Conservation (phyloP, 1,140 invertebrate genomes). For the Calephelis virginiensis region DNA sequence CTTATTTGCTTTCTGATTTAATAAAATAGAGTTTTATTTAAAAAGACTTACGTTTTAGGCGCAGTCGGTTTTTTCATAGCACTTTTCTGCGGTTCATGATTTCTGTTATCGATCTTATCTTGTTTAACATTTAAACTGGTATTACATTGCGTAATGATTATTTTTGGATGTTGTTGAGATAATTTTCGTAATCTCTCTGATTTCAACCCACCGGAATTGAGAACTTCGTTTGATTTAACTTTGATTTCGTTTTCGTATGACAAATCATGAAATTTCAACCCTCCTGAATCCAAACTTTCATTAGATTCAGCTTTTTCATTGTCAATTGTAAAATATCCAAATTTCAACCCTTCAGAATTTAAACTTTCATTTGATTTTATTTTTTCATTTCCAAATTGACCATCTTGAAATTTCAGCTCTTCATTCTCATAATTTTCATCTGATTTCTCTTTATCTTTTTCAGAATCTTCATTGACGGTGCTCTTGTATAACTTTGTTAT, state of each 20-base stretch:
- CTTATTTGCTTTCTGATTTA: too few relatives aligned
- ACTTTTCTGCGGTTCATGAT: constrained; percentile 25
- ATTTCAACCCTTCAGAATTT: not conserved
- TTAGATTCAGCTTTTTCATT: too few relatives aligned
- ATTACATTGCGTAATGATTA: constrained; percentile 65
- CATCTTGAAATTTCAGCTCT: not conserved
- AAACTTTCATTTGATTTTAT: constrained; percentile 25
- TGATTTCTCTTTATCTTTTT: constrained; percentile 28
- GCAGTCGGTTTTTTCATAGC: constrained; percentile 28
- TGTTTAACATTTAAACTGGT: constrained; percentile 47
- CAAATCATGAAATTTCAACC: not conserved
- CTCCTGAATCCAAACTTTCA: too few relatives aligned
- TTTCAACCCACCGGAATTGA: constrained; percentile 30
- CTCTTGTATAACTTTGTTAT: constrained; percentile 24
- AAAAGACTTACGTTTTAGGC: constrained; percentile 24
- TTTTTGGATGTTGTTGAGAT: constrained; percentile 62
- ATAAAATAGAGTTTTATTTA: too few relatives aligned
- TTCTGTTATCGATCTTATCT: constrained; percentile 25
- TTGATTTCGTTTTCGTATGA: constrained; percentile 1
- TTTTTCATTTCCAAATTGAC: constrained; percentile 23
- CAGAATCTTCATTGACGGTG: constrained; percentile 17
- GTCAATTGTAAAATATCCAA: too few relatives aligned
- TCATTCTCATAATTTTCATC: constrained; percentile 49
- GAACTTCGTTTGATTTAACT: constrained; percentile 41
- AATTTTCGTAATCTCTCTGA: constrained; percentile 59